Percentiles rank a stretch among this genome's conserved stretches.
Evolutionary conservation across 1,140 invertebrate genomes (phyloP).

Genomic region (Lamellibrachia luymesi): DNA sequence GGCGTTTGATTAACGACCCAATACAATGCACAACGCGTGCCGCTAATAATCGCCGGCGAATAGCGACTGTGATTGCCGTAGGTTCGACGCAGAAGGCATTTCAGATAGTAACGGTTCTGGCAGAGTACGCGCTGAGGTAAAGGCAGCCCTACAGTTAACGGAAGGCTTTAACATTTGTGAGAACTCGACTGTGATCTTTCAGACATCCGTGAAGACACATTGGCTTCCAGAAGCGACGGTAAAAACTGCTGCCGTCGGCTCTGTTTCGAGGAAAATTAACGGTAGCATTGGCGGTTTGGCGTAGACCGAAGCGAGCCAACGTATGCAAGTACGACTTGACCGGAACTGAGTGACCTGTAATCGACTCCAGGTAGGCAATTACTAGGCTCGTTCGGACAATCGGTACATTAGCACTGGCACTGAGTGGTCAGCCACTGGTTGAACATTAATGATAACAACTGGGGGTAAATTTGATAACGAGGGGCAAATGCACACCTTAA

Average conservation of each 20-base stretch:
- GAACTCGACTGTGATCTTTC: not conserved
- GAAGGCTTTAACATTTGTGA: not conserved
- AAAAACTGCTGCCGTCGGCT: not conserved
- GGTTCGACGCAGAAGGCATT: not conserved
- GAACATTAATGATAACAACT: not conserved
- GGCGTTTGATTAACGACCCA: not conserved
- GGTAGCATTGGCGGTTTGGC: not conserved
- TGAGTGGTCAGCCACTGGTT: not conserved
- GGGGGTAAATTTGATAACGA: not conserved
- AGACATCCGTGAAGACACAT: not conserved
- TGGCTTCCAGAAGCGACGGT: not conserved
- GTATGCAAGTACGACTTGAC: not conserved
- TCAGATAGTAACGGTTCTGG: not conserved
- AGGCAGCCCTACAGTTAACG: not conserved
- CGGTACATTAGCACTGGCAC: not conserved
- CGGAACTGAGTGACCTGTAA: not conserved
- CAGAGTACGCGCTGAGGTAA: not conserved
- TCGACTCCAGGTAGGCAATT: conserved; percentile 3
- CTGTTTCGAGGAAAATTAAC: not conserved
- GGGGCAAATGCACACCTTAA: not conserved
- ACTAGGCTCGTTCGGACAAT: not conserved
- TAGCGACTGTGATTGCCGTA: not conserved
- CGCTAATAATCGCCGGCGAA: not conserved
- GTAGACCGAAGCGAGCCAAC: not conserved
- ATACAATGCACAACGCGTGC: not conserved